A percentile compares a stretch with the other conserved stretches of the same genome.
These are phyloP conservation scores for Calidris pugnax DNA, from an alignment of 2,113 vertebrate genomes.

Conservation along the genomic window DNA sequence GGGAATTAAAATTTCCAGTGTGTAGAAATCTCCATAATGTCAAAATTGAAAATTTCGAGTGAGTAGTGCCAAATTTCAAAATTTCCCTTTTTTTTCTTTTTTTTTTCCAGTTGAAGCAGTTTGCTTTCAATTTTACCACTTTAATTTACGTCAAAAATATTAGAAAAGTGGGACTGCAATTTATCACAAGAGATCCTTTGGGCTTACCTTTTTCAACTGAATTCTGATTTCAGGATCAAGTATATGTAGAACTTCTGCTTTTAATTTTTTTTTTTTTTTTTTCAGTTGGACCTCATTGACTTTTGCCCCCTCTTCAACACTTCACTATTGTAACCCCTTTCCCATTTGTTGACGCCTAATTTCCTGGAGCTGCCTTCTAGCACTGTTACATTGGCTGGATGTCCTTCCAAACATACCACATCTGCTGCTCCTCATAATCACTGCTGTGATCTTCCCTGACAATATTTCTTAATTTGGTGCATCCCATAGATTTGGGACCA, in stretches of 20 bases:
- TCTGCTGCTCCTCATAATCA: not conserved
- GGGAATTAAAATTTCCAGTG: not conserved
- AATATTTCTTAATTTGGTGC: not conserved
- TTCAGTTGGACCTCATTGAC: not conserved
- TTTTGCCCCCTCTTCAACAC: not conserved
- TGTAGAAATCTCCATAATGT: not conserved
- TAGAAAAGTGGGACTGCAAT: not conserved
- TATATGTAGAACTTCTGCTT: not conserved
- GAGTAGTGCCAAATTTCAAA: not conserved
- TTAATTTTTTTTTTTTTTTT: not conserved
- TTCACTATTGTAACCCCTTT: not conserved
- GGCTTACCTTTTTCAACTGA: not conserved
- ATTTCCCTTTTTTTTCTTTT: not conserved
- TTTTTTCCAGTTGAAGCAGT: not conserved
- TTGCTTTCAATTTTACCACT: not conserved
- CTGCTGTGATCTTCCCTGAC: not conserved
- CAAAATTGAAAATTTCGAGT: not conserved
- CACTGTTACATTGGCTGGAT: not conserved
- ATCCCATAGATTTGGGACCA: not conserved
- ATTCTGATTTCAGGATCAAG: not conserved
- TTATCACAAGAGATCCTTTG: not conserved
- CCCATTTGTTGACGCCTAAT: not conserved
- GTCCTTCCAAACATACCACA: fast-evolving
- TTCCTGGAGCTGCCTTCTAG: not conserved
- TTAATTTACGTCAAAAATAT: not conserved